These are phyloP conservation scores for Anhinga rufa DNA, from an alignment of 2,113 vertebrate genomes.

Conservation along the genomic window DNA sequence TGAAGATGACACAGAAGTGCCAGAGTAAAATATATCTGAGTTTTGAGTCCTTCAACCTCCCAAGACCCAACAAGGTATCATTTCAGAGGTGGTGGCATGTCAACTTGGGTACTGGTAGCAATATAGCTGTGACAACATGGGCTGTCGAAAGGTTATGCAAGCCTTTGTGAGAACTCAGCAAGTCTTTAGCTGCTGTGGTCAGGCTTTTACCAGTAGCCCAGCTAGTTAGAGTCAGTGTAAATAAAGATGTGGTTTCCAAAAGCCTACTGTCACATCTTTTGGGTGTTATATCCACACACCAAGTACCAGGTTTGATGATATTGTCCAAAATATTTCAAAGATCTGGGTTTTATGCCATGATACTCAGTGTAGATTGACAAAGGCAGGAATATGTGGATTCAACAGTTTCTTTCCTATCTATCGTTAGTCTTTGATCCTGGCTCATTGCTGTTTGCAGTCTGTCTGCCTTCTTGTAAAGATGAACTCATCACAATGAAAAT, in stretches of 20 bases:
- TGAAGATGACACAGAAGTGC: not conserved
- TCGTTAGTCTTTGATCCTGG: not conserved
- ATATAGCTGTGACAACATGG: not conserved
- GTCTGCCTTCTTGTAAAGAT: not conserved
- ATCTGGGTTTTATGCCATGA: not conserved
- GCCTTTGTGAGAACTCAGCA: not conserved
- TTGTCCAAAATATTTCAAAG: not conserved
- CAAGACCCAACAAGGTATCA: not conserved
- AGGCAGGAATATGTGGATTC: not conserved
- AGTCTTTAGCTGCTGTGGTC: not conserved
- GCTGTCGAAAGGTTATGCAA: not conserved
- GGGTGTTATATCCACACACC: not conserved
- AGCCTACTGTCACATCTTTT: not conserved
- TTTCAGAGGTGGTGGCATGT: not conserved
- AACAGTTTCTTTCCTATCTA: not conserved
- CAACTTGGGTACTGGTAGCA: accelerated
- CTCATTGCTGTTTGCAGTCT: not conserved
- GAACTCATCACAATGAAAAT: not conserved
- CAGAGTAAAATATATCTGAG: not conserved
- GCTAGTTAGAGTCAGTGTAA: not conserved
- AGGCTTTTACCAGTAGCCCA: not conserved
- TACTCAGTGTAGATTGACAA: not conserved
- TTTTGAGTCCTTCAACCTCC: not conserved
- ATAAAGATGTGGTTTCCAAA: not conserved
- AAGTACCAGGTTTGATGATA: not conserved